These are phyloP conservation scores for Drosophila pseudoobscura DNA, from an alignment of 1,140 invertebrate species.

Conservation along the genomic window DNA sequence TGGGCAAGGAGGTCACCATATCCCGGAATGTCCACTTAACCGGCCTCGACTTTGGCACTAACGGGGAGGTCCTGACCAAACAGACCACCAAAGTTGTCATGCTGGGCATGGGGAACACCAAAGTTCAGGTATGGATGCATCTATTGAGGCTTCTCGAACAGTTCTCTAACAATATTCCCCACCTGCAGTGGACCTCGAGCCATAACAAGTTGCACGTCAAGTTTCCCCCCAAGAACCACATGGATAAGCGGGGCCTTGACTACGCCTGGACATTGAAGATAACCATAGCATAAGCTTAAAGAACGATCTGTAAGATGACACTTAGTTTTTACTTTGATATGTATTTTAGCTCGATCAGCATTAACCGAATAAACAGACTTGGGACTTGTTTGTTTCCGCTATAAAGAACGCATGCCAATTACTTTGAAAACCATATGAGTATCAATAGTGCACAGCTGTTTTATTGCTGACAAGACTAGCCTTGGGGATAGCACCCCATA, in stretches of 20 bases:
- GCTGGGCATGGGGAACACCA: slow-evolving; percentile 64
- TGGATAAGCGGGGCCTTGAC: slow-evolving; percentile 69
- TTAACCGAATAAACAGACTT: too few species aligned
- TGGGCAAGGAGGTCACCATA: slow-evolving; percentile 53
- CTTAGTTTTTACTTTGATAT: too few species aligned
- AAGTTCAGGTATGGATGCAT: slow-evolving; percentile 45
- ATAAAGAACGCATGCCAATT: too few species aligned
- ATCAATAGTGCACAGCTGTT: too few species aligned
- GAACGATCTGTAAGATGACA: neutral
- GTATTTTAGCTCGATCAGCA: too few species aligned
- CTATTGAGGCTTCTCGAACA: too few species aligned
- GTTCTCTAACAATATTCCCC: neutral
- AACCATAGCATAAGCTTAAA: slow-evolving; percentile 33
- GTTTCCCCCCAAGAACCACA: slow-evolving; percentile 74
- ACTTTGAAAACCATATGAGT: too few species aligned
- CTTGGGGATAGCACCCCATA: too few species aligned
- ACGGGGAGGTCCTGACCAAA: slow-evolving; percentile 27
- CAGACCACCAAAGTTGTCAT: slow-evolving; percentile 45
- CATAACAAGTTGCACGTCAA: slow-evolving; percentile 55
- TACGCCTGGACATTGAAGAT: slow-evolving; percentile 81
- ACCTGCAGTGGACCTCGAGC: slow-evolving; percentile 58
- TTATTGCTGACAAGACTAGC: too few species aligned
- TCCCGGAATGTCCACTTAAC: slow-evolving; percentile 50
- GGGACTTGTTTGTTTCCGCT: too few species aligned
- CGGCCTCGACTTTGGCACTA: slow-evolving; percentile 48